A percentile compares a stretch with the other conserved stretches of the same genome.
Evolutionary conservation across 2,113 vertebrate genomes (phyloP).

Genomic region (Hydrolagus affinis): DNA sequence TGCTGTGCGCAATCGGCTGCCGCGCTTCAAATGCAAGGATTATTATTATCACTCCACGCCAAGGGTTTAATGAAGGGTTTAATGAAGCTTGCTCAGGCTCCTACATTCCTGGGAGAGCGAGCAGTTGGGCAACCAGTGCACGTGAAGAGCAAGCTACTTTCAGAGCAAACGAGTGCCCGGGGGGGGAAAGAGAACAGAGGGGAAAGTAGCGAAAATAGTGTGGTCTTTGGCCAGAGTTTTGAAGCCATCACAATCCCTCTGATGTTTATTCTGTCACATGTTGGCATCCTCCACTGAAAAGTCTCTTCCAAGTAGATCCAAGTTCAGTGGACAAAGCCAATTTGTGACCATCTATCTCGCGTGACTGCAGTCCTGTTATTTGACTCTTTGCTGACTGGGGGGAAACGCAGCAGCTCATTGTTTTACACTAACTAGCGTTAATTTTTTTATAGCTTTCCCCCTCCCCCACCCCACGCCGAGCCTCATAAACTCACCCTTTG

Average conservation of each 20-base stretch:
- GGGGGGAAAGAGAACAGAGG: neutral
- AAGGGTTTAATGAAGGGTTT: no score
- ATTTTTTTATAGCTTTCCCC: no score
- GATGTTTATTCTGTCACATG: neutral
- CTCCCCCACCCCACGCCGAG: no score
- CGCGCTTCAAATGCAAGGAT: no score
- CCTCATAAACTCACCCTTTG: no score
- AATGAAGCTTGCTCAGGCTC: no score
- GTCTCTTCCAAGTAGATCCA: neutral
- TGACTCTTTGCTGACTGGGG: neutral
- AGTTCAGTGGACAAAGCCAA: neutral
- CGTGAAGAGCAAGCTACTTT: no score
- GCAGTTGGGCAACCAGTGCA: no score
- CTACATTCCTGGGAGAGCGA: no score
- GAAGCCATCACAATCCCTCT: neutral
- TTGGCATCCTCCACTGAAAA: neutral
- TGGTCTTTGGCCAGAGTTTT: neutral
- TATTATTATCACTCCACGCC: no score
- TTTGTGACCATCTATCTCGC: neutral
- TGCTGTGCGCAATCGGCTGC: no score
- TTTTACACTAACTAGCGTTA: neutral
- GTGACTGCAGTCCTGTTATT: neutral
- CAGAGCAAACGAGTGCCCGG: no score
- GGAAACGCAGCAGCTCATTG: neutral
- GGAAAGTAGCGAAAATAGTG: neutral